Evolutionary conservation across 2,113 vertebrate species (phyloP), one percentile per base, ranked within the genome.

Genomic region (Dicrurus megarhynchus): DNA sequence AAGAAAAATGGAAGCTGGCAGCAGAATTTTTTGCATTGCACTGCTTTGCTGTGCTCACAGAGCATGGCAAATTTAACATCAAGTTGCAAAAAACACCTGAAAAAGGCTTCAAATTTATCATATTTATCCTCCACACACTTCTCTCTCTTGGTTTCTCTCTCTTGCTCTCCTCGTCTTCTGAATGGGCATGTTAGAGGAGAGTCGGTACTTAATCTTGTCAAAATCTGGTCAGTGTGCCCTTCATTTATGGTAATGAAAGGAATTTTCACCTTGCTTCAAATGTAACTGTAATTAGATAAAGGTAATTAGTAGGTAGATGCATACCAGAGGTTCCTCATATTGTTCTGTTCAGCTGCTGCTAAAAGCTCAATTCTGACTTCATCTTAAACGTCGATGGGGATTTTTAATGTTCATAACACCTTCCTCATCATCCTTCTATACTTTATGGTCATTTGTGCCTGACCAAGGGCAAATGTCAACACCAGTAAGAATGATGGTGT

Each of bases 221-320:
- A 96, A 95, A 92, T 89, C 74, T 97, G 90, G 75, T 95, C 94
- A 97, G 67, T 10, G 80, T 95, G 95, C 93, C 95, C 93, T 96
- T 93, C 79, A 49, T 96, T 97, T 97, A 97, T 28, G 70, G 50
- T 59, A 97, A 96, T 83, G 52, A 95, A 80, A 97, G 47, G 35
- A 95, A 95, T 98, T 98, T 99, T 99, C 98, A 98, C 98, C 98
- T 98, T 99, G 99, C 98, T 98, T 99, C 98, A 99, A 99, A 99
- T 98, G 97, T 97, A 97, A 96, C 88, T 95, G 97, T 76, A 96
- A 93, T 91, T 94, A 85, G 86, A 81, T 37, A 75, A 87, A 46
- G 18, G 56, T 90, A 33, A 18, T 57, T 16, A 35, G 56, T 32
- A 68, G 30, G 27, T 52, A 76, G 61, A 35, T n/a, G 10, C 32